Conservation (phyloP, 2,888 invertebrate genomes). For the Drymonia ruficornis region DNA sequence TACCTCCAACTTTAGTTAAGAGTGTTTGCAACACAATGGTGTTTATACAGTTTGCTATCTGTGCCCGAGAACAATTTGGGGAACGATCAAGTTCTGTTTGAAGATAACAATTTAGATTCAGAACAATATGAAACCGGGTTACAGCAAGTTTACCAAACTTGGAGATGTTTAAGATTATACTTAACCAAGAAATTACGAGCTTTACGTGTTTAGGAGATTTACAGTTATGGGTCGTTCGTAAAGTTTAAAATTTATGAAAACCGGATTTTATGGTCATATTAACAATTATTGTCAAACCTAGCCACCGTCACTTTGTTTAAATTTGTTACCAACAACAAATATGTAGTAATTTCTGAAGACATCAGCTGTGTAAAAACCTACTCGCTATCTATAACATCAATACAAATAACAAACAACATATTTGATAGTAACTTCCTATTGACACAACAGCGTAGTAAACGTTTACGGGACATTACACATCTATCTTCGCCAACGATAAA, state of each 20-base stretch:
- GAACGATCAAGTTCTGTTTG: slow-evolving; percentile 9
- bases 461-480: slow-evolving; percentile 23
- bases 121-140: slow-evolving; percentile 23
- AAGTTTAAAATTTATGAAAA: no score
- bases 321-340: no score
- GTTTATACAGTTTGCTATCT: slow-evolving; percentile 17
- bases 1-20: slow-evolving; percentile 8
- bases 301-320: no score
- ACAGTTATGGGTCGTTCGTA: background rate
- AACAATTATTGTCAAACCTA: no score
- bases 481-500: slow-evolving; percentile 25
- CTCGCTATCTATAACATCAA: background rate
- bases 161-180: slow-evolving; percentile 15
- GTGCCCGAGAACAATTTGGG: slow-evolving; percentile 14
- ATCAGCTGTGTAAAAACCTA: no score
- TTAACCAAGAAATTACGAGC: slow-evolving; percentile 11
- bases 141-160: slow-evolving; percentile 13
- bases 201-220: slow-evolving; percentile 4
- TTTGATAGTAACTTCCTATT: slow-evolving; percentile 25
- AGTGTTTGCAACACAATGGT: slow-evolving; percentile 13
- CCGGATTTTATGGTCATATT: no score
- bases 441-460: slow-evolving; percentile 22
- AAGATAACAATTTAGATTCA: slow-evolving; percentile 14
- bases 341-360: no score
- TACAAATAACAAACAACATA: slow-evolving; percentile 23